Conservation (phyloP, 2,797 vertebrate genomes). For the Lepilemur septentrionalis region DNA sequence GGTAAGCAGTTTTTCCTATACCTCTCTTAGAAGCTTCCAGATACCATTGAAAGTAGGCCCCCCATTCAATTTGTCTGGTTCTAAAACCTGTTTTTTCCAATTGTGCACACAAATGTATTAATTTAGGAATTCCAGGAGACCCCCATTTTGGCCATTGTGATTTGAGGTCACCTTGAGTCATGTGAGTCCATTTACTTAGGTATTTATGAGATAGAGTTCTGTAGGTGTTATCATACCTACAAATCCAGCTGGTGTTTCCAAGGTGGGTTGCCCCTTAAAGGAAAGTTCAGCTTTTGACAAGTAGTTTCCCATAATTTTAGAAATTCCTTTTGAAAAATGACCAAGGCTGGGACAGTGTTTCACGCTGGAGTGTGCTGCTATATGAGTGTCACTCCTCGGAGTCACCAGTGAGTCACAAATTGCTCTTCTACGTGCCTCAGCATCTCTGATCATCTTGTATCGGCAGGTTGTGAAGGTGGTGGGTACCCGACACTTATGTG, state of each 20-base stretch:
- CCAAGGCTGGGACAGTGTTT: not conserved
- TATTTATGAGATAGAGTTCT: not conserved
- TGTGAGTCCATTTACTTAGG: not conserved
- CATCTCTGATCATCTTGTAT: not conserved
- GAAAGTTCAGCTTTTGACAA: not conserved
- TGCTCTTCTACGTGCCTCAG: not conserved
- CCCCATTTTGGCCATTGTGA: not conserved
- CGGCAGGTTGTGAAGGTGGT: not conserved
- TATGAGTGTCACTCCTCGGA: not conserved
- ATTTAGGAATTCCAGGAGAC: not conserved
- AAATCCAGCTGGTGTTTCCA: not conserved
- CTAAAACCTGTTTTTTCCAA: not conserved
- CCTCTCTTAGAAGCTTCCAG: not conserved
- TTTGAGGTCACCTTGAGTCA: not conserved
- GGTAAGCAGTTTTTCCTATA: not conserved
- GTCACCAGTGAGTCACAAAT: not conserved
- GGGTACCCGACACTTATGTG: not conserved
- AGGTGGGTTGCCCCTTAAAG: not conserved
- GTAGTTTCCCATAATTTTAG: not conserved
- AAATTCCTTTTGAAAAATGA: not conserved
- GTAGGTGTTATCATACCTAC: not conserved
- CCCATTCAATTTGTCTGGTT: not conserved
- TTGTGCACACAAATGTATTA: not conserved
- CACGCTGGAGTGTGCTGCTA: not conserved
- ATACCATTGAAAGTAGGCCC: not conserved